A percentile compares a stretch with the other conserved stretches of the same genome.
These are phyloP conservation scores for Scopus umbretta DNA, from an alignment of 2,113 vertebrate genomes.

Conservation along the genomic window DNA sequence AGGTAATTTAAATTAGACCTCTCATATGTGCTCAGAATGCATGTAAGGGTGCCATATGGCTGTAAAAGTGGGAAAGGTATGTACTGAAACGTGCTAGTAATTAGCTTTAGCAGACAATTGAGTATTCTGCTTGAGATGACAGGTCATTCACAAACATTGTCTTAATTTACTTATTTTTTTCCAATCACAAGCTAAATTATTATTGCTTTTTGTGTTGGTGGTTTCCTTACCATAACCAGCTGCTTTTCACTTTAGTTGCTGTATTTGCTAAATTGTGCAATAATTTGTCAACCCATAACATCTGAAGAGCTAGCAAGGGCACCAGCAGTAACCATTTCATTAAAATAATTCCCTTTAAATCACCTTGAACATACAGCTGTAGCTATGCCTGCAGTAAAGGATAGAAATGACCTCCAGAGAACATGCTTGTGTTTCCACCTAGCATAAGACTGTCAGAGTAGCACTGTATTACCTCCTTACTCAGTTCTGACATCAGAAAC, in stretches of 20 bases:
- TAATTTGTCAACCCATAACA: not conserved
- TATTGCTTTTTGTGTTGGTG: not conserved
- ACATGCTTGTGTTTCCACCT: no score
- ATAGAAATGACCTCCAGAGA: no score
- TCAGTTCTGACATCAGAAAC: no score
- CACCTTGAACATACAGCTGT: no score
- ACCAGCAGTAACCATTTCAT: no score
- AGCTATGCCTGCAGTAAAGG: no score
- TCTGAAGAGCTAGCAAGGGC: not conserved
- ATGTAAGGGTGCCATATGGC: not conserved
- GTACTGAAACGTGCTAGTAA: not conserved
- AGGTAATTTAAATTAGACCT: not conserved
- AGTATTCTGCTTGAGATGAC: not conserved
- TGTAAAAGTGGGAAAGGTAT: not conserved
- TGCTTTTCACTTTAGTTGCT: not conserved
- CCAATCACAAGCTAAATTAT: not conserved
- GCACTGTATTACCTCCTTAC: no score
- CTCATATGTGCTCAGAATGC: not conserved
- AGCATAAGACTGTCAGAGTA: no score
- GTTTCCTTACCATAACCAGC: not conserved
- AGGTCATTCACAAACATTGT: not conserved
- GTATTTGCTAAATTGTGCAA: slow-evolving; percentile 1
- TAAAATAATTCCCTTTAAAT: no score
- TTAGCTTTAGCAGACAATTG: not conserved
- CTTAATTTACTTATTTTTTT: not conserved